These are phyloP conservation scores for Penaeus chinensis DNA, from an alignment of 1,140 invertebrate species.

Conservation along the genomic window DNA sequence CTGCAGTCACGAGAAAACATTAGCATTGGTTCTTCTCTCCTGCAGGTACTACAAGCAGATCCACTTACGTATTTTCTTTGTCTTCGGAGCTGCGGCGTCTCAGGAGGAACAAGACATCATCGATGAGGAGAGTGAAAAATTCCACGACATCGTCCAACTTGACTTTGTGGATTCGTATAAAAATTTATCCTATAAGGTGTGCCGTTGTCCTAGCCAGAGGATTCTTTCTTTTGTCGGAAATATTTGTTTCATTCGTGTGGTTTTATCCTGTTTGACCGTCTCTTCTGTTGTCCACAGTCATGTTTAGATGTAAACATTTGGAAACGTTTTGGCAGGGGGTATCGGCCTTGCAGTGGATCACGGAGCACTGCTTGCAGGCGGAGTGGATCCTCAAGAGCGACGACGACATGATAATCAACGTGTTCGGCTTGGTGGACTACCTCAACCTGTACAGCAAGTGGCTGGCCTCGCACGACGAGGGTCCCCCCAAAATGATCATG, in stretches of 20 bases:
- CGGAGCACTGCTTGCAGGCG: slow-evolving; percentile 65
- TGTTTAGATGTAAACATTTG: not conserved
- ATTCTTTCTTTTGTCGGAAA: not conserved
- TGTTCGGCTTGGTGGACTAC: slow-evolving; percentile 34
- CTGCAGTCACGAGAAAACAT: not conserved
- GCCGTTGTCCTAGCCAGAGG: too few relatives aligned
- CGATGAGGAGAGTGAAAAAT: slow-evolving; percentile 65
- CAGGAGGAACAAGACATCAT: slow-evolving; percentile 52
- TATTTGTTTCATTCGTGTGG: not conserved
- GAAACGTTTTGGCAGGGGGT: slow-evolving; percentile 46
- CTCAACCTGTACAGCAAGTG: not conserved
- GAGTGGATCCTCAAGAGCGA: slow-evolving; percentile 68
- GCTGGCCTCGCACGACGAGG: not conserved
- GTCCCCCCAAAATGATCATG: not conserved
- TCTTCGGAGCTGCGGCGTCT: not conserved
- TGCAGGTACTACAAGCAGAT: slow-evolving; percentile 25
- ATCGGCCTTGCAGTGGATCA: slow-evolving; percentile 66
- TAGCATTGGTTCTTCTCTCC: not conserved
- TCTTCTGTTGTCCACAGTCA: not conserved
- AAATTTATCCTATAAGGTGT: slow-evolving; percentile 69
- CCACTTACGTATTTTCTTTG: slow-evolving; percentile 21
- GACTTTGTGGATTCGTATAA: slow-evolving; percentile 68
- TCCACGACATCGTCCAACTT: slow-evolving; percentile 68
- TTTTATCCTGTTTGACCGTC: not conserved
- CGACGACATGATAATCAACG: slow-evolving; percentile 63